Base-by-base conservation (phyloP, 2,888 invertebrate genomes). In the Drosophila mimica region DNA sequence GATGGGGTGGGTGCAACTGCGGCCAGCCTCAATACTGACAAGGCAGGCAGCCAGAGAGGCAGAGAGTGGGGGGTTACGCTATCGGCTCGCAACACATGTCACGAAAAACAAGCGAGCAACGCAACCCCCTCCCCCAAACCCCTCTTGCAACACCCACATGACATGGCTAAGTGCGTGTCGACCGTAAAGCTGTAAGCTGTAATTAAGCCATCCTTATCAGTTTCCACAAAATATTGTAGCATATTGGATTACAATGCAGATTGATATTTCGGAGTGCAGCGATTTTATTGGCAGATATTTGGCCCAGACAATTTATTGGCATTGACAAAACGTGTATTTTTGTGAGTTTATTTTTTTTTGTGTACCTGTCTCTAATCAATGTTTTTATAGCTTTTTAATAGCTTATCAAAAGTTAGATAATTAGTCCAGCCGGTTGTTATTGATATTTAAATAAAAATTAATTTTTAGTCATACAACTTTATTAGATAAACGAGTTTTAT, bases 21-120 rank as follows among this genome's bases (percentile, higher is more conserved):
- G 83, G 76, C 74, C 75, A 70, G 74, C 76, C 70, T 80, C 75
- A 81, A 82, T 53, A 48, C 25, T 4, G 46, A 8, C 46, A 46
- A 15, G 13, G 15, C 43, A 7, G 15, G 9, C 40, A 38, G 51
- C 7, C 5, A 3, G 33, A 1, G 31, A 6, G 33, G 17, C 28
- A 3, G 13, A 7, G 56, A 34, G 11, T 0, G 59, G 84, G 85
- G 68, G 88, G 82, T 88, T 76, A 79, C 87, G 89, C 87, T 88
- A 86, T 88, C 81, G 78, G 83, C 73, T 56, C 65, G 52, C 52
- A 83, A 90, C 90, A 90, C 90, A 90, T 90, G 90, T 90, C 88
- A 90, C 82, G 81, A 90, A 90, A 90, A 87, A 67, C 53, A 69
- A 79, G 69, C 70, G 60, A 33, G 52, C 58, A 40, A 34, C 64